Evolutionary conservation across 53 echinoderm and acorn worm genomes (phyloP), one percentile per base, ranked within the genome.

Genomic region (Zoroaster sp.): DNA sequence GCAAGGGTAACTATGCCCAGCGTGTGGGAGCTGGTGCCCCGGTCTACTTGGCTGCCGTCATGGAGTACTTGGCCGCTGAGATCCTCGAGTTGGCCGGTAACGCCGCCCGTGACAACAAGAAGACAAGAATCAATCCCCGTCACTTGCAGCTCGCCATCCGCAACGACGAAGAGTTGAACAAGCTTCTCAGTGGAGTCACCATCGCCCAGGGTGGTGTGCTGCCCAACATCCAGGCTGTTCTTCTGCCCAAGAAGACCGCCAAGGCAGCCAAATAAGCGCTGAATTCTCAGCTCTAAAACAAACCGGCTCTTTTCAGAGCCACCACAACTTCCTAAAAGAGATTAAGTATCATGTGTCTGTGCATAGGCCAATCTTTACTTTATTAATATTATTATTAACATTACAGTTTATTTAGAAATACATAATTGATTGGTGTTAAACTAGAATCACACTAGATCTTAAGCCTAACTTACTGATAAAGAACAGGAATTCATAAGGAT

Each of bases 41-140:
- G 47, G 95, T 95, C 46, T 95, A 95, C 93, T 68, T 95, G 76
- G 95, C 93, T 25, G 95, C 95, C 41, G 95, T 95, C 41, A 66
- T 93, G 83, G 95, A 95, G 80, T 95, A 95, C 73, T 40, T 95
- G 73, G 92, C 96, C 37, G 96, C 96, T 70, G 95, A 94, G 41
- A 94, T 96, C 92, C 92, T 96, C 77, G 96, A 93, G 93, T 87
- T 94, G 96, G 94, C 96, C 14, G 97, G 97, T 46, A 96, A 96
- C 88, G 96, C 96, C 28, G 96, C 96, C 86, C 92, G 96, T 35
- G 96, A 96, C 89, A 96, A 96, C 94, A 96, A 96, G 94, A 96
- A 96, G 88, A 92, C 83, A 44, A 91, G 96, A 66, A 92, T 94
- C 88, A 94, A 92, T 88, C 96, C 96, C 69, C 94, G 94, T 90